phyloP scores from a whole-genome alignment of 2,113 vertebrate species.

The Proteles cristata region DNA sequence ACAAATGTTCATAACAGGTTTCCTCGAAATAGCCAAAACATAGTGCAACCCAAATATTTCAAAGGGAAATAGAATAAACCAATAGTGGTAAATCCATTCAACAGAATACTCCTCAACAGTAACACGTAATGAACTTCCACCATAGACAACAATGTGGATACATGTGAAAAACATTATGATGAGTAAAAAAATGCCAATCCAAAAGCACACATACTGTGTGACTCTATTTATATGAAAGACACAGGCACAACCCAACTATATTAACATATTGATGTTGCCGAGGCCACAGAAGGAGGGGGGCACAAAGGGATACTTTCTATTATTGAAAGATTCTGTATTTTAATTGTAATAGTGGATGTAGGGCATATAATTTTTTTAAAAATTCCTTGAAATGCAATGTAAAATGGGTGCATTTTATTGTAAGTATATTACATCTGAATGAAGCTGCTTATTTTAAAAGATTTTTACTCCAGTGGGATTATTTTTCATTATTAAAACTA shows the following conservation, averaged over 20 bases:
- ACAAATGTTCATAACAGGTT: neutral
- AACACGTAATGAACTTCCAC: neutral
- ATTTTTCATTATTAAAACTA: slow-evolving; percentile 13
- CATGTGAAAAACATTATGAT: neutral
- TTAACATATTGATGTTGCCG: neutral
- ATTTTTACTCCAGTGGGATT: neutral
- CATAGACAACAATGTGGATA: neutral
- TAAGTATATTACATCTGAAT: neutral
- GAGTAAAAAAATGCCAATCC: neutral
- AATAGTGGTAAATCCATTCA: neutral
- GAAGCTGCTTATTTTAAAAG: slow-evolving; percentile 23
- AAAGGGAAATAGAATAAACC: neutral
- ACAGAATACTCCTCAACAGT: neutral
- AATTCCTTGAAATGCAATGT: slow-evolving; percentile 23
- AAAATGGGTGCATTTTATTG: neutral
- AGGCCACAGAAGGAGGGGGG: neutral
- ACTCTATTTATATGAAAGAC: neutral
- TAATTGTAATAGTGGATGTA: neutral
- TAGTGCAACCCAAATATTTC: neutral
- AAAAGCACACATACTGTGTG: neutral
- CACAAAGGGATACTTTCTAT: neutral
- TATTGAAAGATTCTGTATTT: neutral
- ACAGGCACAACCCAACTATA: neutral
- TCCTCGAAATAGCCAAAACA: neutral
- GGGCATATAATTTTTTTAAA: neutral